Evolutionary conservation across 2,888 invertebrate genomes (phyloP).

Genomic region (Trissolcus brochymenae): DNA sequence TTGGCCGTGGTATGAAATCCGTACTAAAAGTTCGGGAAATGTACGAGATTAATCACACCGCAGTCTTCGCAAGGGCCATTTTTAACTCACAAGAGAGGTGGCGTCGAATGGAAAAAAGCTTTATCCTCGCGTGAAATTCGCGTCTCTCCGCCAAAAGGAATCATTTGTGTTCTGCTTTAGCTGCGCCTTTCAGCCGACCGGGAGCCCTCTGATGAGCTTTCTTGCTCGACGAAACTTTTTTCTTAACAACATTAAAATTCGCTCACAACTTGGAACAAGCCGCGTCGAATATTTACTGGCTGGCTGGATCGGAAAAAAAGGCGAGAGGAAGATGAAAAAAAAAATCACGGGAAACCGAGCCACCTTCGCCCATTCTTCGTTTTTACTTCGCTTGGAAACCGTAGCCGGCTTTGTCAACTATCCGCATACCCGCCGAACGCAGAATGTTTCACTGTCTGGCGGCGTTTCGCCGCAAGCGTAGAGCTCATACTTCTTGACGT

Average conservation of each 20-base stretch:
- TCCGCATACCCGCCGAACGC: conserved; percentile 31
- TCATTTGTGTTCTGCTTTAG: conserved; percentile 42
- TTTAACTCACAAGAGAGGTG: conserved; percentile 43
- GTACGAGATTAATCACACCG: conserved; percentile 50
- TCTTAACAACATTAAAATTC: conserved; percentile 65
- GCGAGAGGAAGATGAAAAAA: conserved; percentile 2
- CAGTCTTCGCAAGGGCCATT: conserved; percentile 49
- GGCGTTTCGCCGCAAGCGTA: conserved; percentile 44
- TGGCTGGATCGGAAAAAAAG: conserved; percentile 49
- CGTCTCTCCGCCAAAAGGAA: conserved; percentile 30
- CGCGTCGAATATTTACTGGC: conserved; percentile 61
- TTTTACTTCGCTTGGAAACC: conserved; percentile 47
- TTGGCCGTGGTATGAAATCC: conserved; percentile 20
- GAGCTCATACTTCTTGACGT: conserved; percentile 42
- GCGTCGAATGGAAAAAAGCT: conserved; percentile 34
- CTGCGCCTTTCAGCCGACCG: conserved; percentile 37
- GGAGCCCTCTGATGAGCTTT: conserved; percentile 64
- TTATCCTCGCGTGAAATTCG: conserved; percentile 50
- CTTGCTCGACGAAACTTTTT: conserved; percentile 63
- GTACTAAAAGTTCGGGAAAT: conserved; percentile 45
- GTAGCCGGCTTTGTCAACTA: conserved; percentile 54
- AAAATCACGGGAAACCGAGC: conserved; percentile 35
- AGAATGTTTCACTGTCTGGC: conserved; percentile 51
- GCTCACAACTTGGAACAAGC: conserved; percentile 60
- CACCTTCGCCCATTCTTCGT: conserved; percentile 38